Evolutionary conservation across 2,888 invertebrate species (phyloP).

Genomic region (Miltochrista miniata): DNA sequence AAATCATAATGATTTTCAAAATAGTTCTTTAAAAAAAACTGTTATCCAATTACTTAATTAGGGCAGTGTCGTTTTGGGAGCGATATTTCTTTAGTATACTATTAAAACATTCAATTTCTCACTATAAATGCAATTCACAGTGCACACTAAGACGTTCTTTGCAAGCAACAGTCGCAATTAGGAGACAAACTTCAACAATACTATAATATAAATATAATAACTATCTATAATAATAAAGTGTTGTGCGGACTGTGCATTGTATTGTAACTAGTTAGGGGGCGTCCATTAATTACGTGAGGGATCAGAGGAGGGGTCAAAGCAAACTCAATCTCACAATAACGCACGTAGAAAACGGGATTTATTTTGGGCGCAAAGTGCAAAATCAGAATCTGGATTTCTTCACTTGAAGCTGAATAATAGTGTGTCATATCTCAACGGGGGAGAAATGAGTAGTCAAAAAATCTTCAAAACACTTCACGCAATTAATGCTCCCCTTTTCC

Average conservation of each 20-base stretch:
- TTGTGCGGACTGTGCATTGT: slow-evolving; percentile 70
- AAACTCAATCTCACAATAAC: no score
- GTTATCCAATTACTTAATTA: slow-evolving; percentile 47
- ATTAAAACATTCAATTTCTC: slow-evolving; percentile 60
- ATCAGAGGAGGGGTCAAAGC: no score
- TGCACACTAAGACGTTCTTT: slow-evolving; percentile 26
- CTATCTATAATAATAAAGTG: slow-evolving; percentile 38
- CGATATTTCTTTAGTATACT: slow-evolving; percentile 26
- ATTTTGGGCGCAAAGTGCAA: no score
- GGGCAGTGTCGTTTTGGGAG: slow-evolving; percentile 60
- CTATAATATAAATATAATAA: slow-evolving; percentile 41
- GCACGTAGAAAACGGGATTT: no score
- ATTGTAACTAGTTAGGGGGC: slow-evolving; percentile 52
- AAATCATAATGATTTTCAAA: slow-evolving; percentile 50
- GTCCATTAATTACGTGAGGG: no score
- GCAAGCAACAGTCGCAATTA: slow-evolving; percentile 34
- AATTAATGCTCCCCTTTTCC: no score
- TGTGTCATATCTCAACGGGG: no score
- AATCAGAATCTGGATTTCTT: no score
- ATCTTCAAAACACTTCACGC: no score
- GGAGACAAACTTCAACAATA: slow-evolving; percentile 41
- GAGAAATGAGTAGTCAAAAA: no score
- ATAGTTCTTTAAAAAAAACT: slow-evolving; percentile 56
- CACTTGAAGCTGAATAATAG: no score
- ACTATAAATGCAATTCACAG: slow-evolving; percentile 51